Percentiles rank a stretch among this genome's conserved stretches.
Conservation (phyloP, 2,888 invertebrate species). For the Entomobrya multifasciata region DNA sequence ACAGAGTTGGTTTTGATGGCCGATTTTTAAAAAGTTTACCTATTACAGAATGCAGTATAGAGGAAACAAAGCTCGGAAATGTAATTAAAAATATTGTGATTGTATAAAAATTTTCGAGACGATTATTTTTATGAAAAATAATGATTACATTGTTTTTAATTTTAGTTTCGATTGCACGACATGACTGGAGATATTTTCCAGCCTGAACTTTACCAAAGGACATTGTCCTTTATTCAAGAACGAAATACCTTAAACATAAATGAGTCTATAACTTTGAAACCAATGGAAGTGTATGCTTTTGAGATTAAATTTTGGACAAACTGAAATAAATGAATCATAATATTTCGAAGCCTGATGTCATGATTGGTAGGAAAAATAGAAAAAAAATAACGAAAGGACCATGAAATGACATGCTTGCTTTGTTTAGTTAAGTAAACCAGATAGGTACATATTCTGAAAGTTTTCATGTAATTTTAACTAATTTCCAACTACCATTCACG, state of each 20-base stretch:
- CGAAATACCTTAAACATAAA: slow-evolving; percentile 74
- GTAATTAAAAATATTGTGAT: slow-evolving; percentile 66
- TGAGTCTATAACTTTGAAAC: slow-evolving; percentile 77
- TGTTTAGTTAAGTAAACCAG: no score
- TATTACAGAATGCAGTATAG: slow-evolving; percentile 67
- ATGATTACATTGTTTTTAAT: no score
- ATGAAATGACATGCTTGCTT: no score
- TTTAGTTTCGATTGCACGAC: slow-evolving; percentile 75
- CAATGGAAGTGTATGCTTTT: slow-evolving; percentile 79
- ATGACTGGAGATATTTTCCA: slow-evolving; percentile 77
- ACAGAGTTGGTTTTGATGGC: slow-evolving; percentile 79
- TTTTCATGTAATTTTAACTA: no score
- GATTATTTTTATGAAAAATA: no score
- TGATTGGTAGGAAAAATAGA: no score
- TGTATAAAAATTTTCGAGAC: no score
- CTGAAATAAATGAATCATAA: no score
- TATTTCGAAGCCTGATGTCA: no score
- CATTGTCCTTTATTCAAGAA: slow-evolving; percentile 78
- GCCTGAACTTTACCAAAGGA: slow-evolving; percentile 77
- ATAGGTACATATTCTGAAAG: no score
- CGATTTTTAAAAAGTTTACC: slow-evolving; percentile 71
- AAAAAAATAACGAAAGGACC: no score
- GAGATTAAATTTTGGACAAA: slow-evolving; percentile 70
- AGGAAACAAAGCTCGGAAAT: slow-evolving; percentile 75
- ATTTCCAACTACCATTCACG: no score